These are phyloP conservation scores for Carettochelys insculpta DNA, from an alignment of 2,113 vertebrate genomes.

Conservation along the genomic window DNA sequence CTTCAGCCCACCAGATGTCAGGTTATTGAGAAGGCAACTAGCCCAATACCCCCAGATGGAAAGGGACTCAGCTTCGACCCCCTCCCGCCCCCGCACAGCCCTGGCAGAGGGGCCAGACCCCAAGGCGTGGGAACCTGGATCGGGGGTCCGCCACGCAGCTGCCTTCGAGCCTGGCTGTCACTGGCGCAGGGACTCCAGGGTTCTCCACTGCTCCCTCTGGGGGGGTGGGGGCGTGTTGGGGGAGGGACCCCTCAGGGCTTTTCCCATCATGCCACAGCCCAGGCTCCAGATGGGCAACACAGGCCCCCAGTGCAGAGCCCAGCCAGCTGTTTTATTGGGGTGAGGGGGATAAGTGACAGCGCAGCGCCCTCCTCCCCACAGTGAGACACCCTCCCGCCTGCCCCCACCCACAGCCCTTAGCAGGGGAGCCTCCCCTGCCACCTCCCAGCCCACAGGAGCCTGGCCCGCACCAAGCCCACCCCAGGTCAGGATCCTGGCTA, in stretches of 20 bases:
- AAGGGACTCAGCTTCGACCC: background rate
- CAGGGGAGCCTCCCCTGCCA: background rate
- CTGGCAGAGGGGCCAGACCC: too few relatives aligned
- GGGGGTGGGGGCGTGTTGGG: too few relatives aligned
- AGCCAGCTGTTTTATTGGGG: background rate
- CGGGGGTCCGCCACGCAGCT: too few relatives aligned
- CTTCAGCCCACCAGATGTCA: background rate
- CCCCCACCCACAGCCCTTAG: background rate
- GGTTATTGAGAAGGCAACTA: background rate
- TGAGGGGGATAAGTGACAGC: background rate
- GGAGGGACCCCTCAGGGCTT: too few relatives aligned
- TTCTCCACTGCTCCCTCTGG: too few relatives aligned
- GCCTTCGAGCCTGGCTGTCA: too few relatives aligned
- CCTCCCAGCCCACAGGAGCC: background rate
- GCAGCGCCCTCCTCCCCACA: background rate
- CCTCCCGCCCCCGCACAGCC: too few relatives aligned
- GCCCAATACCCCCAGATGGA: background rate
- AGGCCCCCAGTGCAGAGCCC: background rate
- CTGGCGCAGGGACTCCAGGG: background rate
- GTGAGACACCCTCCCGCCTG: background rate
- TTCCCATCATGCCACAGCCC: background rate
- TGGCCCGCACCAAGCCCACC: background rate
- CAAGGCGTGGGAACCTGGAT: too few relatives aligned
- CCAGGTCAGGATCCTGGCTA: background rate
- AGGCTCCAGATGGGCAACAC: too few relatives aligned